A percentile compares a stretch with the other conserved stretches of the same genome.
Evolutionary conservation across 2,888 invertebrate species (phyloP).

Genomic region (Cetonia aurata): DNA sequence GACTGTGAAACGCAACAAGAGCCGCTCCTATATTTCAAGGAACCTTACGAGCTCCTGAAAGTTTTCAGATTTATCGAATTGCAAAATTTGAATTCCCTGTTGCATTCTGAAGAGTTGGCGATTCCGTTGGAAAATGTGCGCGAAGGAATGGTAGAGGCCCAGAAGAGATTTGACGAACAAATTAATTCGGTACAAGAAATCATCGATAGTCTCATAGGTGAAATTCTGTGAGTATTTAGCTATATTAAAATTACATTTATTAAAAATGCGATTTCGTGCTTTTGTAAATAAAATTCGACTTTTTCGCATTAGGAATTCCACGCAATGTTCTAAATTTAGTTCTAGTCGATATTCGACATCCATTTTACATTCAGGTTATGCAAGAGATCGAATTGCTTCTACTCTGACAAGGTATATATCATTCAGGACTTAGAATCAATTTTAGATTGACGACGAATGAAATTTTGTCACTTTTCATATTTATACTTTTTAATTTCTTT

Average conservation of each 20-base stretch:
- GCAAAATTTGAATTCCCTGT: slow-evolving; percentile 74
- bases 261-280: neutral
- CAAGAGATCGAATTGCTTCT: neutral
- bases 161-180: slow-evolving; percentile 62
- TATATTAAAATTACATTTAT: slow-evolving; percentile 6
- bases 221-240: slow-evolving; percentile 55
- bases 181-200: slow-evolving; percentile 64
- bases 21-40: slow-evolving; percentile 71
- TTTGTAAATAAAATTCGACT: neutral
- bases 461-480: too few relatives aligned
- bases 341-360: slow-evolving; percentile 11
- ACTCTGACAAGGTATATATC: neutral
- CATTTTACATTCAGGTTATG: neutral
- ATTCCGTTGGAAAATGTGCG: slow-evolving; percentile 69
- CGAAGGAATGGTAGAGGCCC: slow-evolving; percentile 67
- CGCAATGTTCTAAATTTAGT: slow-evolving; percentile 9
- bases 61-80: slow-evolving; percentile 73
- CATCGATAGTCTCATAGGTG: slow-evolving; percentile 65
- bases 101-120: slow-evolving; percentile 72
- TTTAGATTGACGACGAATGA: too few relatives aligned
- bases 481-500: too few relatives aligned
- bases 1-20: slow-evolving; percentile 66
- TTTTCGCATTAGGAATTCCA: neutral
- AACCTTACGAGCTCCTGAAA: slow-evolving; percentile 70
- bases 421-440: too few relatives aligned